A percentile compares a stretch with the other conserved stretches of the same genome.
These are phyloP conservation scores for Apostichopus japonicus DNA, from an alignment of 35 echinoderm and acorn worm genomes.

Conservation along the genomic window DNA sequence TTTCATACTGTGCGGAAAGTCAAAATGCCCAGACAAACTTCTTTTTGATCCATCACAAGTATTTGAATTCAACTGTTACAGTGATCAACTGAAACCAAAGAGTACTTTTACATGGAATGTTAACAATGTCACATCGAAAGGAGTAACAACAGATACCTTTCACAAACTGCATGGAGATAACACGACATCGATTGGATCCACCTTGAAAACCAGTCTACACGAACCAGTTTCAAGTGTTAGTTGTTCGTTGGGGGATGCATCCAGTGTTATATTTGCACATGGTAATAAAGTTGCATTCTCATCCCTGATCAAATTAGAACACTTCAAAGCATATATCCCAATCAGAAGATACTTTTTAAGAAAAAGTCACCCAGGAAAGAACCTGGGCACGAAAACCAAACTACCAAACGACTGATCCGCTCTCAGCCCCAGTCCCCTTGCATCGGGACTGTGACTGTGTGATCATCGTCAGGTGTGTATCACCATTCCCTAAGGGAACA, in stretches of 20 bases:
- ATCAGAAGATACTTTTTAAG: too few relatives aligned
- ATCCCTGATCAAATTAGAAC: too few relatives aligned
- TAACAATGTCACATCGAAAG: neutral
- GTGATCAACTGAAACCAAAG: neutral
- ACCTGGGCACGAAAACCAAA: too few relatives aligned
- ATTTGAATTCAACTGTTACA: neutral
- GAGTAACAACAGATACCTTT: neutral
- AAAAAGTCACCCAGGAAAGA: too few relatives aligned
- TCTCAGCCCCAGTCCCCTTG: too few relatives aligned
- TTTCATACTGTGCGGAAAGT: neutral
- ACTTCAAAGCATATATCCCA: too few relatives aligned
- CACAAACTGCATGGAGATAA: neutral
- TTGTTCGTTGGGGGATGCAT: neutral
- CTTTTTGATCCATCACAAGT: neutral
- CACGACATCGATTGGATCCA: neutral
- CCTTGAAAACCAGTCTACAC: neutral
- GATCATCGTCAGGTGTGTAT: too few relatives aligned
- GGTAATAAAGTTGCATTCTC: neutral
- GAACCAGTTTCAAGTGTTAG: neutral
- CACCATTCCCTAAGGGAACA: too few relatives aligned
- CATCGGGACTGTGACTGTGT: too few relatives aligned
- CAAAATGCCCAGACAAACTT: neutral
- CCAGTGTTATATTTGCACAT: neutral
- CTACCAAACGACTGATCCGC: too few relatives aligned
- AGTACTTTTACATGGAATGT: neutral